These are phyloP conservation scores for Heliconius hermathena DNA, from an alignment of 1,140 invertebrate species.

Conservation along the genomic window DNA sequence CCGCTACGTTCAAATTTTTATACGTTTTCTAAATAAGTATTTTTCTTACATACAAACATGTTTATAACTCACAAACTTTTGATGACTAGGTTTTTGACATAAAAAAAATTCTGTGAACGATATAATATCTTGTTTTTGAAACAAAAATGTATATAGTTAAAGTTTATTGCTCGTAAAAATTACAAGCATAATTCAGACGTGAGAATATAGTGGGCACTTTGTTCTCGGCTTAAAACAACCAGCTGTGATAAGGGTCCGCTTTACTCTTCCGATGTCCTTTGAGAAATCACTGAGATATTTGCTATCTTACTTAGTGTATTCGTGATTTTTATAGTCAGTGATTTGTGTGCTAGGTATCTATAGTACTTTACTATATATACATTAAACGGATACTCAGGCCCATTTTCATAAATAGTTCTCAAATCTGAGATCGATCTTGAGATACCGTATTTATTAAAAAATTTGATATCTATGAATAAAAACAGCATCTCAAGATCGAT, in stretches of 20 bases:
- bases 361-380: background rate
- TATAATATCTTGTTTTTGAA: constrained; percentile 32
- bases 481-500: too few species aligned
- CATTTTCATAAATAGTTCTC: too few species aligned
- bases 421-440: too few species aligned
- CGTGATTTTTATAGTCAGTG: constrained; percentile 57
- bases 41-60: background rate
- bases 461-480: too few species aligned
- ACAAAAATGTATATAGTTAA: constrained; percentile 36
- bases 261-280: constrained; percentile 54
- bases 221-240: constrained; percentile 43
- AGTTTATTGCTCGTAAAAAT: constrained; percentile 39
- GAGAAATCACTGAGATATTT: constrained; percentile 66
- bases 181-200: constrained; percentile 36
- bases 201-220: constrained; percentile 42
- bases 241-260: constrained; percentile 49
- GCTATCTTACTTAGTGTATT: constrained; percentile 59
- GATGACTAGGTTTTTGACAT: constrained; percentile 1
- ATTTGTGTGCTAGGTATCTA: background rate
- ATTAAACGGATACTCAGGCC: background rate
- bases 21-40: too few species aligned
- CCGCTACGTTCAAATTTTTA: too few species aligned
- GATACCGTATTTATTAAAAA: too few species aligned
- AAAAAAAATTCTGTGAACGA: constrained; percentile 26
- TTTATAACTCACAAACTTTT: background rate